Percentiles rank a stretch among this genome's conserved stretches.
Evolutionary conservation across 1,140 invertebrate genomes (phyloP).

Genomic region (Drosophila chauvacae): DNA sequence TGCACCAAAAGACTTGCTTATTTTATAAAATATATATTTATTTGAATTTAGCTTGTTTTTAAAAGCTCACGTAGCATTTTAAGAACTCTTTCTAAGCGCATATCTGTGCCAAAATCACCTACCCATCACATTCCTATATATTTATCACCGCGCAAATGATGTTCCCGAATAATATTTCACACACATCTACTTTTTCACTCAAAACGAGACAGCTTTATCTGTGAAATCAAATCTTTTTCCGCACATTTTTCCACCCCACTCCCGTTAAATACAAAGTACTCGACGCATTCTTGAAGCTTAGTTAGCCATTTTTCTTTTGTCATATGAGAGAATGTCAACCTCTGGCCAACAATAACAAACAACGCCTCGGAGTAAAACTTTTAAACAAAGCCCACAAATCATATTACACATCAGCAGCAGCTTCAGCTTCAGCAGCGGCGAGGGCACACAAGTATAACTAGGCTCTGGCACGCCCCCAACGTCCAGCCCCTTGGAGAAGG

Average conservation of each 20-base stretch:
- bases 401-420: slow-evolving; percentile 48
- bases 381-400: slow-evolving; percentile 75
- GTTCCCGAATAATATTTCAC: slow-evolving; percentile 2
- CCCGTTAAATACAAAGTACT: slow-evolving; percentile 18
- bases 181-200: slow-evolving; percentile 27
- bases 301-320: slow-evolving; percentile 59
- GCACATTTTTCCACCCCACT: not conserved
- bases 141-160: not conserved
- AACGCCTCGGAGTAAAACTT: slow-evolving; percentile 59
- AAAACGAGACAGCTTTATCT: slow-evolving; percentile 26
- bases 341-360: slow-evolving; percentile 48
- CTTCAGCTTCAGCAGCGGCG: slow-evolving; percentile 2
- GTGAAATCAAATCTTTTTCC: slow-evolving; percentile 27
- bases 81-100: not conserved
- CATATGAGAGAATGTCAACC: slow-evolving; percentile 58
- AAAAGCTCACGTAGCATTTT: not conserved
- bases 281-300: slow-evolving; percentile 35
- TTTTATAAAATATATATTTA: too few species aligned
- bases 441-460: slow-evolving; percentile 47
- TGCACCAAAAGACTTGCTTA: too few species aligned
- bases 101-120: not conserved
- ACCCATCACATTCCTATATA: not conserved
- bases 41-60: not conserved
- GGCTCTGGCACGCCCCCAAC: slow-evolving; percentile 34
- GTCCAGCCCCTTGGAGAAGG: slow-evolving; percentile 23